Conservation (phyloP, 2,797 vertebrate genomes). For the Pogonophryne albipinna region DNA sequence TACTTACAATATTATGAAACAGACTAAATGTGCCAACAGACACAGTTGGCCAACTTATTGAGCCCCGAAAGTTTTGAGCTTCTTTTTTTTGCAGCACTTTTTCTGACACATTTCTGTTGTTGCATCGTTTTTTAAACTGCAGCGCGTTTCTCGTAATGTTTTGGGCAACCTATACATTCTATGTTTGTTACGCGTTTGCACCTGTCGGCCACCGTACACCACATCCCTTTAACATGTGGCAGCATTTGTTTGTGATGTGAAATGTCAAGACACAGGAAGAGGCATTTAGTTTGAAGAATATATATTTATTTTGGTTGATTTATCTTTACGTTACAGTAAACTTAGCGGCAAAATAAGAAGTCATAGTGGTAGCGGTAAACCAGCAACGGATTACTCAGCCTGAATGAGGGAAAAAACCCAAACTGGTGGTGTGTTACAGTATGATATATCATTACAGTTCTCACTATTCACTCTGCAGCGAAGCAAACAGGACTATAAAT, state of each 20-base stretch:
- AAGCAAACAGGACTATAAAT: conserved; percentile 56
- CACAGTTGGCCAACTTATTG: too few species aligned
- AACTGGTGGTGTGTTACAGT: background rate
- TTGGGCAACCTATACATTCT: too few species aligned
- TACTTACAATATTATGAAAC: too few species aligned
- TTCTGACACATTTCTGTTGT: too few species aligned
- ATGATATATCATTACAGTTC: background rate
- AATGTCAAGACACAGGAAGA: background rate
- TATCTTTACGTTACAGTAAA: background rate
- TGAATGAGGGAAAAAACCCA: background rate
- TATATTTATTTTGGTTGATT: background rate
- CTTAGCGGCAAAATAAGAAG: background rate
- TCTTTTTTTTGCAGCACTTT: too few species aligned
- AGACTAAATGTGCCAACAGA: too few species aligned
- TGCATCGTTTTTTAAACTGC: too few species aligned
- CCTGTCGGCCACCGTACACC: too few species aligned
- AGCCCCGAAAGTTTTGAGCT: too few species aligned
- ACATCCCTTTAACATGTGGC: background rate
- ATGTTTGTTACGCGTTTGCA: too few species aligned
- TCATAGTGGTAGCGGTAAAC: background rate
- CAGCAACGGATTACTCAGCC: conserved; percentile 3
- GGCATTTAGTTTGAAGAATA: background rate
- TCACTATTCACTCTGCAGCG: background rate
- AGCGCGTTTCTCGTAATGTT: too few species aligned
- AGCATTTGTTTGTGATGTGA: conserved; percentile 2